phyloP scores from a whole-genome alignment of 2,113 vertebrate species.

The Narcine bancroftii region DNA sequence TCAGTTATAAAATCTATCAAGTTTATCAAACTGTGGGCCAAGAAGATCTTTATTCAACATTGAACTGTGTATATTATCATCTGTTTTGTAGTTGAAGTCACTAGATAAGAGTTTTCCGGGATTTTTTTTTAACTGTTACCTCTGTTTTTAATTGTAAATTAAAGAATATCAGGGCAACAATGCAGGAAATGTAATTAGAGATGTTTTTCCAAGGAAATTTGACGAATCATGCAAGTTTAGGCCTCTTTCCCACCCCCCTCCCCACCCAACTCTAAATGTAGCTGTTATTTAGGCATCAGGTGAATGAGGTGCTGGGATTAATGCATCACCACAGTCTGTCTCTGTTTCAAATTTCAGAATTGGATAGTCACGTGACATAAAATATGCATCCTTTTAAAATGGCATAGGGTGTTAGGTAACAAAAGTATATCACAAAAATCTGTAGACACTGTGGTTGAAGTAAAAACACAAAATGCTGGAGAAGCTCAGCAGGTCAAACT shows the following conservation, averaged over 20 bases:
- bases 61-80: not conserved
- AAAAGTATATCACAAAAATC: no score
- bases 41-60: not conserved
- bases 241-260: no score
- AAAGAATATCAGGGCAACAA: not conserved
- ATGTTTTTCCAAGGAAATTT: not conserved
- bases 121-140: not conserved
- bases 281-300: not conserved
- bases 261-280: not conserved
- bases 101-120: not conserved
- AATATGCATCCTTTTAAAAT: not conserved
- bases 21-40: no score
- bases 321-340: not conserved
- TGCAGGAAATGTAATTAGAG: not conserved
- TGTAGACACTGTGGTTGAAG: no score
- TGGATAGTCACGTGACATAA: not conserved
- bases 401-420: not conserved
- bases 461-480: no score
- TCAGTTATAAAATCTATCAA: no score
- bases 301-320: not conserved
- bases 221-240: not conserved
- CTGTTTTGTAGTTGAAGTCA: not conserved
- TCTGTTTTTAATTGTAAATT: not conserved
- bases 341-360: not conserved
- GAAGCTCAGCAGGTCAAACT: no score